phyloP scores from a whole-genome alignment of 2,113 vertebrate species.

The Notothenia coriiceps region DNA sequence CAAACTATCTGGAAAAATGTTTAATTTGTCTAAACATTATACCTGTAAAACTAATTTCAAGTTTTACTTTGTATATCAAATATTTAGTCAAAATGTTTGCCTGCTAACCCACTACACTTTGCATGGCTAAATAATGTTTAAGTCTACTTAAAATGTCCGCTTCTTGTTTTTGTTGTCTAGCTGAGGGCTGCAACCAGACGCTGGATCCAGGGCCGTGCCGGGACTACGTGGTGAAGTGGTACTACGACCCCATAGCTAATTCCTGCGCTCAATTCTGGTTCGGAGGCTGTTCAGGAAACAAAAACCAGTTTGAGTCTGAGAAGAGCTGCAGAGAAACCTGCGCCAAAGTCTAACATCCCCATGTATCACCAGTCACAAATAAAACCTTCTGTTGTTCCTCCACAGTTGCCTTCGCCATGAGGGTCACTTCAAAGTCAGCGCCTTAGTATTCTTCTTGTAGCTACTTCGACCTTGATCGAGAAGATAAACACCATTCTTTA shows the following conservation, averaged over 20 bases:
- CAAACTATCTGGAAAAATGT: not conserved
- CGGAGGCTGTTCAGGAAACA: conserved; percentile 87
- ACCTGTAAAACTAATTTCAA: not conserved
- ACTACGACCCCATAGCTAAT: conserved; percentile 86
- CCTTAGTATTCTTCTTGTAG: conserved; percentile 24
- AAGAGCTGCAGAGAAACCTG: conserved; percentile 85
- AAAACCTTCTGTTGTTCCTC: conserved; percentile 12
- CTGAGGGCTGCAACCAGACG: conserved; percentile 79
- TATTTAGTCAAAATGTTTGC: not conserved
- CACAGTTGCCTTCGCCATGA: not conserved
- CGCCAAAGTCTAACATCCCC: conserved; percentile 44
- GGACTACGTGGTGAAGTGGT: conserved; percentile 88
- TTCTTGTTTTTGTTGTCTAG: conserved; percentile 49
- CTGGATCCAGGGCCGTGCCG: conserved; percentile 86
- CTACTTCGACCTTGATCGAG: not conserved
- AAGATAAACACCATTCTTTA: not conserved
- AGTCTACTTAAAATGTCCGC: not conserved
- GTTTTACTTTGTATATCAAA: not conserved
- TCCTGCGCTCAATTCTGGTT: conserved; percentile 94
- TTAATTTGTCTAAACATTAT: not conserved
- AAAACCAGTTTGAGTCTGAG: conserved; percentile 88
- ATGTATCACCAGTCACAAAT: not conserved
- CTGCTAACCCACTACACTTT: not conserved
- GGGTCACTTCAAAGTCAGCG: conserved; percentile 10
- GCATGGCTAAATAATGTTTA: not conserved